A percentile compares a stretch with the other conserved stretches of the same genome.
Evolutionary conservation across 2,888 invertebrate species (phyloP).

Genomic region (Epinotia demarniana): DNA sequence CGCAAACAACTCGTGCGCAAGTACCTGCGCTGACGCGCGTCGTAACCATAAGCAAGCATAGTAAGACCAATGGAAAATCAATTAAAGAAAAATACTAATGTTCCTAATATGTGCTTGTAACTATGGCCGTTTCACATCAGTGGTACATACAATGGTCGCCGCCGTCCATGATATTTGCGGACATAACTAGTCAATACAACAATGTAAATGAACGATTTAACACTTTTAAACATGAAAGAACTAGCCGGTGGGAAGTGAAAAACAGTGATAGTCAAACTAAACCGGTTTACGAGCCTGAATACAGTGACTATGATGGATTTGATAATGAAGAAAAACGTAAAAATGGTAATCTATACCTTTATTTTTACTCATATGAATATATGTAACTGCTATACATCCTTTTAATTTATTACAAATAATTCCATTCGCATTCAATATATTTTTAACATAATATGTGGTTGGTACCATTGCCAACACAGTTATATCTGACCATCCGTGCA

Average conservation of each 20-base stretch:
- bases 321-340: slow-evolving; percentile 8
- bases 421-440: too few relatives aligned
- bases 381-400: neutral
- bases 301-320: slow-evolving; percentile 28
- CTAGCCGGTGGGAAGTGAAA: slow-evolving; percentile 49
- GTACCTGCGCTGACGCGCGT: slow-evolving; percentile 65
- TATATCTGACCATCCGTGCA: too few relatives aligned
- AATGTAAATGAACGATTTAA: slow-evolving; percentile 65
- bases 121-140: slow-evolving; percentile 79
- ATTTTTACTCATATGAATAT: neutral
- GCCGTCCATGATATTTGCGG: slow-evolving; percentile 68
- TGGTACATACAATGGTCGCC: slow-evolving; percentile 81
- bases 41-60: slow-evolving; percentile 47
- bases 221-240: slow-evolving; percentile 48
- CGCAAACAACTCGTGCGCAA: slow-evolving; percentile 61
- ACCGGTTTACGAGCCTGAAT: slow-evolving; percentile 6
- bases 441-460: too few relatives aligned
- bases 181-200: slow-evolving; percentile 68
- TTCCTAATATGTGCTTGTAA: slow-evolving; percentile 38
- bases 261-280: slow-evolving; percentile 32
- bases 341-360: slow-evolving; percentile 26
- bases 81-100: neutral
- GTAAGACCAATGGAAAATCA: neutral
- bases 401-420: too few relatives aligned
- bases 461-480: too few relatives aligned